Conservation (phyloP, 2,113 vertebrate genomes). For the Daboia siamensis region DNA sequence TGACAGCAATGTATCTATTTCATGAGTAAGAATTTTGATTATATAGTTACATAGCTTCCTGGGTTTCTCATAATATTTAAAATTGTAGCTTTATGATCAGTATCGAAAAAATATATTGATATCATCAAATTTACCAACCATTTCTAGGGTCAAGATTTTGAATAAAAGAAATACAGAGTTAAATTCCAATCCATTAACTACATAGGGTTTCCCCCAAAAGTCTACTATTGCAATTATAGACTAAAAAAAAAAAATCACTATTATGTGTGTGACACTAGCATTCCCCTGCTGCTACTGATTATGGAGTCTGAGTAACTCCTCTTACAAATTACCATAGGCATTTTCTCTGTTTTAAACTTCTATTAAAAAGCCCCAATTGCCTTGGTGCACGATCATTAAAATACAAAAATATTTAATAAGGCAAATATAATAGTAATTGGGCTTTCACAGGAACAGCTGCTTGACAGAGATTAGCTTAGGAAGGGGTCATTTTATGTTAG, state of each 20-base stretch:
- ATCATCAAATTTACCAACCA: not conserved
- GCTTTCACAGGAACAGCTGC: slow-evolving; percentile 37
- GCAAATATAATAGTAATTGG: slow-evolving; percentile 45
- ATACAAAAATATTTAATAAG: slow-evolving; percentile 40
- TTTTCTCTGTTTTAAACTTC: slow-evolving; percentile 35
- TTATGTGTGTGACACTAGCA: slow-evolving; percentile 16
- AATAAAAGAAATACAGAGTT: fast-evolving
- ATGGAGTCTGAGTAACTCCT: slow-evolving; percentile 39
- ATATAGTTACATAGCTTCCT: not conserved
- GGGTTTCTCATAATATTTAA: not conserved
- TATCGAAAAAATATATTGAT: not conserved
- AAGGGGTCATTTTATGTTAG: slow-evolving; percentile 26
- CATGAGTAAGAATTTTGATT: not conserved
- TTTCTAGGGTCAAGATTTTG: not conserved
- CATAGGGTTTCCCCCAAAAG: not conserved
- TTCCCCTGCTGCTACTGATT: slow-evolving; percentile 39
- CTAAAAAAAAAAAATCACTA: not conserved
- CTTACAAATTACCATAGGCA: slow-evolving; percentile 39
- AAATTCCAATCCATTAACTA: not conserved
- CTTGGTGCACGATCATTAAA: slow-evolving; percentile 43
- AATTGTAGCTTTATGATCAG: not conserved
- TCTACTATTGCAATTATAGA: not conserved
- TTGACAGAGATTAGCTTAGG: slow-evolving; percentile 37
- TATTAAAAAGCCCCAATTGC: slow-evolving; percentile 1
- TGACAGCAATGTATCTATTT: not conserved